Conservation (phyloP, 2,113 vertebrate genomes). For the Artemisiospiza belli region DNA sequence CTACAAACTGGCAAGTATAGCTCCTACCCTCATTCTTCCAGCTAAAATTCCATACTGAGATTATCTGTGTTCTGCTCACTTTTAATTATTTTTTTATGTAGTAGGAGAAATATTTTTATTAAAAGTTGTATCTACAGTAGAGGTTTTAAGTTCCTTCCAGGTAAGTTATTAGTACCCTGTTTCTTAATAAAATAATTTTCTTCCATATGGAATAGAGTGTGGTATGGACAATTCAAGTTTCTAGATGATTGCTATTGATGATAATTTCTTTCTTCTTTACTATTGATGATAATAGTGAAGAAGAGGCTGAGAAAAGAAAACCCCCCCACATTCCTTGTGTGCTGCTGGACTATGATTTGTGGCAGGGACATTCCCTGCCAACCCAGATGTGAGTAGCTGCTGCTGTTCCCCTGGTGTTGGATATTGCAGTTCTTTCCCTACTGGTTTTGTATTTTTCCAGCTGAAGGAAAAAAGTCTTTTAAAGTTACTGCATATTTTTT, state of each 20-base stretch:
- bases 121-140: not conserved
- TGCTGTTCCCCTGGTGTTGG: not conserved
- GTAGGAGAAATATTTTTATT: not conserved
- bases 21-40: not conserved
- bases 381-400: not conserved
- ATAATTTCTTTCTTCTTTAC: too few species aligned
- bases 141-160: not conserved
- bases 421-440: rapidly evolving
- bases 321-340: not conserved
- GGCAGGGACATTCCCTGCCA: not conserved
- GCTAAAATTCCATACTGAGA: not conserved
- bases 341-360: rapidly evolving
- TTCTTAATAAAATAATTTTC: not conserved
- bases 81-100: not conserved
- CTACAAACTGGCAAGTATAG: not conserved
- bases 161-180: slow-evolving; percentile 1
- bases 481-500: not conserved
- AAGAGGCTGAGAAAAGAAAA: not conserved
- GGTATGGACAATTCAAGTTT: not conserved
- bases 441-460: not conserved
- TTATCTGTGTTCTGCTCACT: not conserved
- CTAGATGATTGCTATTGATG: not conserved
- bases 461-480: not conserved
- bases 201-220: not conserved
- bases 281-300: not conserved